phyloP scores from a whole-genome alignment of 2,113 vertebrate genomes.

The Macrotus californicus region DNA sequence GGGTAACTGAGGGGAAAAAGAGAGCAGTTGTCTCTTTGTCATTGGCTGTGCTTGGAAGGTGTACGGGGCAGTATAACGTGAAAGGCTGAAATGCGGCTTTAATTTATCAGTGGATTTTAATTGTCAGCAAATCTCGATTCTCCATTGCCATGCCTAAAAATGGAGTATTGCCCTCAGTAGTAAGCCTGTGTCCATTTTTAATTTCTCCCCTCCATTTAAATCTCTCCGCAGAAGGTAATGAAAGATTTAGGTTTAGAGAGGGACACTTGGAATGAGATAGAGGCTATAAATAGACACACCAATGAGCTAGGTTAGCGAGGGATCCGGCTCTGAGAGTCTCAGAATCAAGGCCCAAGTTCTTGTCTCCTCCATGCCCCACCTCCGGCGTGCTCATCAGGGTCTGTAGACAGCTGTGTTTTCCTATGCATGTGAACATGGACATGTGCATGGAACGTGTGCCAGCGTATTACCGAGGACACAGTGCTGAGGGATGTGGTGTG shows the following conservation, averaged over 20 bases:
- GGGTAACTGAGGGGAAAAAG: not conserved
- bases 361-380: not conserved
- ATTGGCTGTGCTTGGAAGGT: not conserved
- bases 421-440: fast-evolving
- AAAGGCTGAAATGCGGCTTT: not conserved
- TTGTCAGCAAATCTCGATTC: not conserved
- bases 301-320: constrained; percentile 43
- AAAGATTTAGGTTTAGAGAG: constrained; percentile 76
- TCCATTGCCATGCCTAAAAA: not conserved
- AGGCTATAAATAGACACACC: constrained; percentile 62
- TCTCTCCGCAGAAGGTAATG: constrained; percentile 60
- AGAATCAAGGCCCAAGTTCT: not conserved
- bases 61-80: not conserved
- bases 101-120: not conserved
- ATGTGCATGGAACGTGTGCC: not conserved
- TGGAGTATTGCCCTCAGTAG: not conserved
- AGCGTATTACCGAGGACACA: not conserved
- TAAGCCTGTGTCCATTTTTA: constrained; percentile 67
- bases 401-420: not conserved
- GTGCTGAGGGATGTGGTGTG: not conserved
- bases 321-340: constrained; percentile 7
- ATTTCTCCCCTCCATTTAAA: constrained; percentile 46
- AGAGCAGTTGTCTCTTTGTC: not conserved
- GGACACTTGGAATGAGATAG: constrained; percentile 61
- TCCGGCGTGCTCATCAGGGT: not conserved